phyloP scores from a whole-genome alignment of 2,888 invertebrate genomes.

The Drosophila gaucha region DNA sequence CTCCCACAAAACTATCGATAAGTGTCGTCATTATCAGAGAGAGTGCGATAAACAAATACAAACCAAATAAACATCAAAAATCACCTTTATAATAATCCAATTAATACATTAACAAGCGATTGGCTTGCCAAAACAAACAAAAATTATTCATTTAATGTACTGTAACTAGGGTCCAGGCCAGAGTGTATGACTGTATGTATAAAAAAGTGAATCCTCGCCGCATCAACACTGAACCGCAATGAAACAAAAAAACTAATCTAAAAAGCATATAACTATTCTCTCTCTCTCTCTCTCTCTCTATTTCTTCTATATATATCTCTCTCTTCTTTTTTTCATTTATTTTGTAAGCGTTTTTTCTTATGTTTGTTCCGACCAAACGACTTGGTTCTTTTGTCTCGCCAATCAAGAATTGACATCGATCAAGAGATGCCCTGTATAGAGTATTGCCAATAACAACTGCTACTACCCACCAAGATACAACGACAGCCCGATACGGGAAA shows the following conservation, averaged over 20 bases:
- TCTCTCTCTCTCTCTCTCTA: conserved; percentile 73
- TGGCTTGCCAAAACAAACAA: conserved; percentile 8
- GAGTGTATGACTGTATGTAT: conserved; percentile 47
- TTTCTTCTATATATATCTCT: conserved; percentile 66
- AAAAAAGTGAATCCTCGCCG: conserved; percentile 53
- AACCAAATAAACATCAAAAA: background rate
- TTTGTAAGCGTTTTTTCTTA: conserved; percentile 69
- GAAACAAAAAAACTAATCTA: conserved; percentile 66
- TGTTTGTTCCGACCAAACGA: conserved; percentile 65
- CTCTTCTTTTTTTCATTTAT: conserved; percentile 66
- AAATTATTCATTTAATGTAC: background rate
- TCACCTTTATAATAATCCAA: conserved; percentile 14
- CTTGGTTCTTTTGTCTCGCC: conserved; percentile 44
- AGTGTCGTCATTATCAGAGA: conserved; percentile 37
- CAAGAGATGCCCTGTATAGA: conserved; percentile 64
- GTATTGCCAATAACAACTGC: conserved; percentile 42
- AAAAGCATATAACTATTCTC: conserved; percentile 74
- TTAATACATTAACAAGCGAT: conserved; percentile 7
- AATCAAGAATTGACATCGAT: conserved; percentile 58
- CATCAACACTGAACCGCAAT: conserved; percentile 53
- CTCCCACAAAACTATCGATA: conserved; percentile 26
- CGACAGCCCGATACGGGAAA: conserved; percentile 38
- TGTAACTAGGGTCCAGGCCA: conserved; percentile 47
- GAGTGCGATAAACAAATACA: conserved; percentile 29
- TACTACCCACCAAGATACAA: conserved; percentile 45